These are phyloP conservation scores for Siphamia tubifer DNA, from an alignment of 2,113 vertebrate genomes.

Conservation along the genomic window DNA sequence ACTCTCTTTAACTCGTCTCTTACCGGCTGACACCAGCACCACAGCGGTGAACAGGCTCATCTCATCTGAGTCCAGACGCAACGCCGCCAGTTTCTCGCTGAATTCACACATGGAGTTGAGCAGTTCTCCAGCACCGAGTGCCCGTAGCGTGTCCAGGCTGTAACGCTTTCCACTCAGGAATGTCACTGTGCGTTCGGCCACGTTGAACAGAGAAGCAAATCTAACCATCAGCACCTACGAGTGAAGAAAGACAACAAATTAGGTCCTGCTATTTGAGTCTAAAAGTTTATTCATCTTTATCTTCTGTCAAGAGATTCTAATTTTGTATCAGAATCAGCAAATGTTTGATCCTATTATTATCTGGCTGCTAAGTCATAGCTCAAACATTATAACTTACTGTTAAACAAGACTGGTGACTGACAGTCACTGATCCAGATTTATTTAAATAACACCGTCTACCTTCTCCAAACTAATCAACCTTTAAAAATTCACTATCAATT, in stretches of 20 bases:
- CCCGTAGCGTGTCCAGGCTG: constrained; percentile 87
- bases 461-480: too few relatives aligned
- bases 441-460: too few relatives aligned
- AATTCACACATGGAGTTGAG: constrained; percentile 98
- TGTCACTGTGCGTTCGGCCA: constrained; percentile 90
- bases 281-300: too few relatives aligned
- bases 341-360: too few relatives aligned
- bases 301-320: too few relatives aligned
- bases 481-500: too few relatives aligned
- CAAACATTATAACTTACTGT: too few relatives aligned
- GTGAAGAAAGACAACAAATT: background rate
- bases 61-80: constrained; percentile 91
- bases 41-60: constrained; percentile 97
- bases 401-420: too few relatives aligned
- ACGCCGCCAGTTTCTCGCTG: constrained; percentile 92
- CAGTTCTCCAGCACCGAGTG: constrained; percentile 93
- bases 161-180: constrained; percentile 95
- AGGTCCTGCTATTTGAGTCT: too few relatives aligned
- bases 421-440: too few relatives aligned
- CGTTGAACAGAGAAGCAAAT: constrained; percentile 93
- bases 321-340: too few relatives aligned
- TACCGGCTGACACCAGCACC: constrained; percentile 97
- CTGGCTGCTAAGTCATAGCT: too few relatives aligned
- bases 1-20: constrained; percentile 17
- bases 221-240: constrained; percentile 95